Evolutionary conservation across 2,113 vertebrate species (phyloP).

Genomic region (Alouatta palliata): DNA sequence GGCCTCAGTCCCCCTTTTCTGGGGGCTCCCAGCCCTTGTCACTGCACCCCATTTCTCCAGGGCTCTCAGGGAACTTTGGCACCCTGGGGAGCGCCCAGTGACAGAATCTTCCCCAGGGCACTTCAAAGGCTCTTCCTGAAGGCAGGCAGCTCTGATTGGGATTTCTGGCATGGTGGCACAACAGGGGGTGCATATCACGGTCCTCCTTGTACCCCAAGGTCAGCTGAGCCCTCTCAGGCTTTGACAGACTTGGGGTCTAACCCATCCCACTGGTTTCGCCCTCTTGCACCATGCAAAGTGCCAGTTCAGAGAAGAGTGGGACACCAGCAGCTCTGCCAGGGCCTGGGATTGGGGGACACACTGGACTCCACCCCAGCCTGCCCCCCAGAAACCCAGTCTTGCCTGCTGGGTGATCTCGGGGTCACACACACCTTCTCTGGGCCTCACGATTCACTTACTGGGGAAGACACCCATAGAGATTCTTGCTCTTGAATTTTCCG

Average conservation of each 20-base stretch:
- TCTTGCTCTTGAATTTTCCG: background rate
- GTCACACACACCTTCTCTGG: background rate
- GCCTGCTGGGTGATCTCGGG: background rate
- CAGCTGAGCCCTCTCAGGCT: background rate
- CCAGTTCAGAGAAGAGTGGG: background rate
- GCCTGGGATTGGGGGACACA: no score
- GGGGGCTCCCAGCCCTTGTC: background rate
- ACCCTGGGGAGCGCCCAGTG: background rate
- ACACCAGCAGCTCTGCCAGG: background rate
- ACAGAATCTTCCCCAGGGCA: background rate
- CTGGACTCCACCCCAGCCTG: background rate
- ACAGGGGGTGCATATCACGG: background rate
- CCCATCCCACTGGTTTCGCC: background rate
- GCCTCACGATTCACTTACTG: background rate
- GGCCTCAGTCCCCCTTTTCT: background rate
- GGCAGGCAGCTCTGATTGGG: background rate
- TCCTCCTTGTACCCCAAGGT: background rate
- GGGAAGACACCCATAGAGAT: rapidly evolving
- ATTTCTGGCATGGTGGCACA: background rate
- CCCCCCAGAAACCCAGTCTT: no score
- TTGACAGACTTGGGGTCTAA: background rate
- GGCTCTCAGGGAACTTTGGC: background rate
- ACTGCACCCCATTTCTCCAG: background rate
- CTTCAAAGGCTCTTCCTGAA: background rate
- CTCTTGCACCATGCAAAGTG: rapidly evolving